phyloP scores from a whole-genome alignment of 2,113 vertebrate species.

The Albula goreensis region DNA sequence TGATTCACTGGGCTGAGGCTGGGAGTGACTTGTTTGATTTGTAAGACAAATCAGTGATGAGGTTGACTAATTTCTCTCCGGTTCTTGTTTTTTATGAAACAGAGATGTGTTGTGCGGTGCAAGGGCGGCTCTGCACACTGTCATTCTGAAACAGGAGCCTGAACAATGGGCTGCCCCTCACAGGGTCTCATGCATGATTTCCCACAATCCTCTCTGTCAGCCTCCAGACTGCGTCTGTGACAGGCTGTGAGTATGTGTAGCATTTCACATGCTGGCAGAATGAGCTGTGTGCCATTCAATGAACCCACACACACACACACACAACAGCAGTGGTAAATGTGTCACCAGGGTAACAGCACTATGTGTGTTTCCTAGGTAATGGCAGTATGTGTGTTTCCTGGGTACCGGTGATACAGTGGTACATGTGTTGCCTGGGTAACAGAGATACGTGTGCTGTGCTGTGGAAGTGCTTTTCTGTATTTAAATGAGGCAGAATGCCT shows the following conservation, averaged over 20 bases:
- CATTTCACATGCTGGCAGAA: background rate
- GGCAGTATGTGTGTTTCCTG: too few species aligned
- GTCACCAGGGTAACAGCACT: too few species aligned
- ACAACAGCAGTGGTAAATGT: too few species aligned
- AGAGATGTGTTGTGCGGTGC: conserved; percentile 40
- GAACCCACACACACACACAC: too few species aligned
- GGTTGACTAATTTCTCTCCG: conserved; percentile 20
- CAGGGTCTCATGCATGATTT: conserved; percentile 50
- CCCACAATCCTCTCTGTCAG: background rate
- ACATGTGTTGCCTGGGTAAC: too few species aligned
- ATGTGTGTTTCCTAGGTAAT: too few species aligned
- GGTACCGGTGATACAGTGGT: too few species aligned
- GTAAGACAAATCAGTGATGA: background rate
- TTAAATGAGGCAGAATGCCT: too few species aligned
- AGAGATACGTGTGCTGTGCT: too few species aligned
- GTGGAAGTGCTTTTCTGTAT: too few species aligned
- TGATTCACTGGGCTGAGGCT: too few species aligned
- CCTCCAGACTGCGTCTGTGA: background rate
- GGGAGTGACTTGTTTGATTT: background rate
- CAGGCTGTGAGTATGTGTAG: background rate
- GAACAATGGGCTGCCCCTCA: conserved; percentile 47
- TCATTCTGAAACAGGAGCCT: conserved; percentile 63
- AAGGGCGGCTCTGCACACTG: conserved; percentile 38
- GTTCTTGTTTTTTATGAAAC: conserved; percentile 50
- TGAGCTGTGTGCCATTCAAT: background rate